These are phyloP conservation scores for Lytechinus variegatus DNA, from an alignment of 35 echinoderm and acorn worm species.

Conservation along the genomic window DNA sequence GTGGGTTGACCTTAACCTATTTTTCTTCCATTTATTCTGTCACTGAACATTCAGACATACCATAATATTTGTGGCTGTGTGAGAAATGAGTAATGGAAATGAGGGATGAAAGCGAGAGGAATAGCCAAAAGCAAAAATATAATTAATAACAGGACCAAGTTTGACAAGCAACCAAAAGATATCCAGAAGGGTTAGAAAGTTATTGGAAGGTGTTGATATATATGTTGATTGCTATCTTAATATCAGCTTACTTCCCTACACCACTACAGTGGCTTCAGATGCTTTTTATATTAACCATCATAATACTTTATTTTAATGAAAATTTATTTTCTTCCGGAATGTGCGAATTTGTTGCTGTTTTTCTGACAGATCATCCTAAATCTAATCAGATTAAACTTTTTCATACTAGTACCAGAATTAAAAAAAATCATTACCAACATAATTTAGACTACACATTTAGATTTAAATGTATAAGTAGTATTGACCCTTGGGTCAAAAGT, in stretches of 20 bases:
- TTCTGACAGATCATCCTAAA: no score
- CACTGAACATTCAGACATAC: neutral
- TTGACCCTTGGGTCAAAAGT: neutral
- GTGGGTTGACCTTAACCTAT: neutral
- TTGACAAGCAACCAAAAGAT: neutral
- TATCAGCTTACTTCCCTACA: neutral
- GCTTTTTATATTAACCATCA: neutral
- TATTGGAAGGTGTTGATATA: slow-evolving; percentile 2
- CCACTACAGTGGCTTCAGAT: neutral
- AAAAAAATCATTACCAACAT: no score
- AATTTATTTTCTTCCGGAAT: no score
- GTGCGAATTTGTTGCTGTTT: no score
- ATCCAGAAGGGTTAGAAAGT: neutral
- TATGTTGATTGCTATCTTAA: slow-evolving; percentile 12
- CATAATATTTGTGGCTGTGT: neutral
- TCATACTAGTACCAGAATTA: no score
- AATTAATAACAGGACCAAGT: slow-evolving; percentile 3
- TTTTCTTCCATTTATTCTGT: neutral
- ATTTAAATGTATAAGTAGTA: neutral
- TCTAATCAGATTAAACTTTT: no score
- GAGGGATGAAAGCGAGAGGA: slow-evolving; percentile 8
- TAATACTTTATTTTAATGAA: no score
- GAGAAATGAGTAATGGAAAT: neutral
- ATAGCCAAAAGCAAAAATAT: neutral
- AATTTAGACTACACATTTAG: no score